Evolutionary conservation across 2,797 vertebrate species (phyloP), one percentile per base, ranked within the genome.

Genomic region (Centroberyx gerrardi): DNA sequence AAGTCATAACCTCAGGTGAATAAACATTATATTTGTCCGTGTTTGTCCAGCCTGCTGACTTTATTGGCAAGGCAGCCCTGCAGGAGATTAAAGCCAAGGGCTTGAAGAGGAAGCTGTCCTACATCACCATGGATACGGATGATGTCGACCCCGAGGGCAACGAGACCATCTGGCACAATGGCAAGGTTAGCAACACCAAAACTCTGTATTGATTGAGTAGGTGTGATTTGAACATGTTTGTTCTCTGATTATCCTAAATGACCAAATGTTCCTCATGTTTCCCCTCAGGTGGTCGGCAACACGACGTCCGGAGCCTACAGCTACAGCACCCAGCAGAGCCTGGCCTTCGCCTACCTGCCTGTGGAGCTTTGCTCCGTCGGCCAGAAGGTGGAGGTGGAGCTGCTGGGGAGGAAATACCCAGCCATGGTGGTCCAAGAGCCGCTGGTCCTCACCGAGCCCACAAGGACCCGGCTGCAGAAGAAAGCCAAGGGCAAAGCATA

Each of bases 281-380:
- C 77, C 60, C 9, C 85, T 33, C 86, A 99, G 98, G 97, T 99
- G 88, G 91, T 99, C 40, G 98, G 98, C 46, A 99, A 99, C 90
- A 99, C 98, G 0, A 99, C 98, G 0, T 99, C 98, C 4, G 98
- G 98, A 71, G 93, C 95, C 67, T 99, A 97, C 91, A 99, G 98
- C 90, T 99, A 97, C 84, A 94, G 88, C 88, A 84, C 89, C 78
- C 94, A 96, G 85, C 95, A 95, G 91, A 98, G 97, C 86, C 90
- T 99, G 89, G 97, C 97, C 2, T 99, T 99, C 1, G 97, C 96
- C 0, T 99, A 99, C 64, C 95, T 99, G 64, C 98, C 98, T 0
- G 14, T 86, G 28, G 94, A 96, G 52, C 93, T 99, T 48, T 94
- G 93, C 85, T 91, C 89, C 14, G 89, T 95, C 73, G 97, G 97